Evolutionary conservation across 1,140 invertebrate species (phyloP), one percentile per base, ranked within the genome.

Genomic region (Oncopodura yosiiana): DNA sequence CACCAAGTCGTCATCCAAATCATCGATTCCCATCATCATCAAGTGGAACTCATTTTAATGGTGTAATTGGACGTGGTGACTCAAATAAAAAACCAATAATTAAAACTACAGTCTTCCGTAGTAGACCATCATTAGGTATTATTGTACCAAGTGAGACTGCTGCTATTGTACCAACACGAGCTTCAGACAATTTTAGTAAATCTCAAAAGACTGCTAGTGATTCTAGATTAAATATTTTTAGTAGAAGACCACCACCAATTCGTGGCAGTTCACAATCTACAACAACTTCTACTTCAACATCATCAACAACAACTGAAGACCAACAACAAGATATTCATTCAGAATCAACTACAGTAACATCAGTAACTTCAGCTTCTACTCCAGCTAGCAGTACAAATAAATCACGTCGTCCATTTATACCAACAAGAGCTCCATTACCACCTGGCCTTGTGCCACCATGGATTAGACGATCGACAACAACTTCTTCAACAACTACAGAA

Each of bases 41-140:
- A 2, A 52, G 53, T 23, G 56, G 61, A 27, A 54, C 21, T 30
- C n/a, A n/a, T n/a, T n/a, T n/a, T n/a, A n/a, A n/a, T n/a, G n/a
- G n/a, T n/a, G n/a, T n/a, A n/a, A n/a, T n/a, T n/a, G n/a, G n/a
- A n/a, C n/a, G n/a, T n/a, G n/a, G n/a, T n/a, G n/a, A n/a, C n/a
- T n/a, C n/a, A n/a, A n/a, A n/a, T n/a, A n/a, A n/a, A n/a, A n/a
- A n/a, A n/a, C n/a, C n/a, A n/a, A n/a, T n/a, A n/a, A n/a, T n/a
- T n/a, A n/a, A n/a, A n/a, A n/a, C n/a, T n/a, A n/a, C n/a, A n/a
- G n/a, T n/a, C n/a, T n/a, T n/a, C n/a, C n/a, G n/a, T n/a, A n/a
- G n/a, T n/a, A n/a, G n/a, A n/a, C n/a, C n/a, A n/a, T n/a, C n/a
- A n/a, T n/a, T n/a, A n/a, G n/a, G n/a, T n/a, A n/a, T n/a, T n/a